Evolutionary conservation across 2,113 vertebrate genomes (phyloP).

Genomic region (Sebastes schlegelii): DNA sequence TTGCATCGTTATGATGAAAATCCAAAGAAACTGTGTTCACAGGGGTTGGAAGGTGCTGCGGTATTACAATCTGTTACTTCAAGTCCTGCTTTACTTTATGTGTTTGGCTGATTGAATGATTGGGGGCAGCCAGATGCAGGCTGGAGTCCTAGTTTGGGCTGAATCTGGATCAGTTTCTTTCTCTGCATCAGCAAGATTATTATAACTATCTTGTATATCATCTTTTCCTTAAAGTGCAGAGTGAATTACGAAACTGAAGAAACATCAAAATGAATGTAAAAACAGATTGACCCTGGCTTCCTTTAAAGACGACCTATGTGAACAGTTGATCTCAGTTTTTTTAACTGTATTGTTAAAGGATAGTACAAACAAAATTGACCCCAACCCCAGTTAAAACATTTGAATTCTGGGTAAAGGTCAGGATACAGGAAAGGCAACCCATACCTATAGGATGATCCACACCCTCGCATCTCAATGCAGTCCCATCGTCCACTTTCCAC

Average conservation of each 20-base stretch:
- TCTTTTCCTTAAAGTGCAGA: background rate
- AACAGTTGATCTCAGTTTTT: background rate
- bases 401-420: constrained; percentile 49
- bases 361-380: constrained; percentile 7
- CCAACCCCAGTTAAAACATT: constrained; percentile 7
- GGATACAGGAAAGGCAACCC: constrained; percentile 39
- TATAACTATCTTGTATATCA: background rate
- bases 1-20: constrained; percentile 71
- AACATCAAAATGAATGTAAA: background rate
- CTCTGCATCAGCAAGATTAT: background rate
- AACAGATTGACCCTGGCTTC: background rate
- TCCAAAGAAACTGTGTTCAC: constrained; percentile 50
- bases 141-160: constrained; percentile 20
- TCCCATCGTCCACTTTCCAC: constrained; percentile 73
- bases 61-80: constrained; percentile 47
- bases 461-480: constrained; percentile 60
- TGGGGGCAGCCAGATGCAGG: constrained; percentile 30
- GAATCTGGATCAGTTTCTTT: constrained; percentile 33
- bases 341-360: background rate
- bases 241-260: background rate
- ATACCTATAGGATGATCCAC: constrained; percentile 55
- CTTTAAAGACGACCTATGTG: background rate
- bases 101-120: constrained; percentile 52
- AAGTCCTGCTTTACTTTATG: constrained; percentile 41
- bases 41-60: constrained; percentile 38